Evolutionary conservation across 2,113 vertebrate genomes (phyloP).

Genomic region (Balaeniceps rex): DNA sequence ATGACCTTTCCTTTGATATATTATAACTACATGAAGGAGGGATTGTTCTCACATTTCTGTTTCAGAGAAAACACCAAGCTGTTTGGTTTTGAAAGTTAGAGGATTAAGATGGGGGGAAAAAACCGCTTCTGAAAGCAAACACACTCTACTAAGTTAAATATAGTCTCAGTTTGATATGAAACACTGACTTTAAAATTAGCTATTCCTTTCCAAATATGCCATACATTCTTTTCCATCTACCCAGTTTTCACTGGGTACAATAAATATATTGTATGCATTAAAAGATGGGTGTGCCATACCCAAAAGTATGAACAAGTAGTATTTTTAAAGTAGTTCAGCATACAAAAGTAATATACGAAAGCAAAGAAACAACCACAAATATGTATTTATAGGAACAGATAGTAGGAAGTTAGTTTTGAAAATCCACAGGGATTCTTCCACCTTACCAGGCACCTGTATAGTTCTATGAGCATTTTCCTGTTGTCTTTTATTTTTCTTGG

Average conservation of each 20-base stretch:
- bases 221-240: background rate
- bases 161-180: background rate
- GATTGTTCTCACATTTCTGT: background rate
- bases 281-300: background rate
- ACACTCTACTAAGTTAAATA: background rate
- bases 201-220: background rate
- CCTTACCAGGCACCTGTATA: background rate
- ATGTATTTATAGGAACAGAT: background rate
- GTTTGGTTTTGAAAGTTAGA: background rate
- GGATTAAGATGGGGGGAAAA: background rate
- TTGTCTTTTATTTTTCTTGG: background rate
- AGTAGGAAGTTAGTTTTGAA: background rate
- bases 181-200: background rate
- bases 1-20: background rate
- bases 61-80: background rate
- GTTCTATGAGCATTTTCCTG: background rate
- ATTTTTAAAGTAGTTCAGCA: background rate
- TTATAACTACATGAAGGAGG: background rate
- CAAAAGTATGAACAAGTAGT: background rate
- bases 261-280: background rate
- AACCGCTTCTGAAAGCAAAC: background rate
- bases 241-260: no score
- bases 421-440: background rate
- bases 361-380: background rate
- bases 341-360: background rate